Evolutionary conservation across 2,888 invertebrate species (phyloP).

Genomic region (Coelogynopora nodosa): DNA sequence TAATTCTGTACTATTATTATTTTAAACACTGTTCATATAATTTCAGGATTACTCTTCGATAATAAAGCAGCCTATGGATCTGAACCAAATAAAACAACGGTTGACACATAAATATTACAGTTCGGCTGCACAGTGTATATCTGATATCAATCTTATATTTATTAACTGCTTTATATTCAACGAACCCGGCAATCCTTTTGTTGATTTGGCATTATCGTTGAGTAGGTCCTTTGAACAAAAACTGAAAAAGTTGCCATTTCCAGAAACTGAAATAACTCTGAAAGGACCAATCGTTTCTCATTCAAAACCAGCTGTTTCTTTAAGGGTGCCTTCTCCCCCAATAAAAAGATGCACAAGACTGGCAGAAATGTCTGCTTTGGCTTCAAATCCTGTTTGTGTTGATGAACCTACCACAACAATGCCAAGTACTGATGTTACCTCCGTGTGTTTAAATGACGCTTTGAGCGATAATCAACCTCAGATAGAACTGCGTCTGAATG

Average conservation of each 20-base stretch:
- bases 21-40: too few species aligned
- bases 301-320: neutral
- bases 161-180: conserved; percentile 33
- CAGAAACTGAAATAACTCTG: neutral
- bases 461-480: neutral
- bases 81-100: neutral
- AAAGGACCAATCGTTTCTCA: neutral
- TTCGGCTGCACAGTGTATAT: neutral
- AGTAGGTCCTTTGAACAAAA: neutral
- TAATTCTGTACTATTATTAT: too few species aligned
- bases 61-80: conserved; percentile 19
- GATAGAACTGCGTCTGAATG: neutral
- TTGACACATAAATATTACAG: conserved; percentile 13
- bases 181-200: conserved; percentile 4
- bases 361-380: too few species aligned
- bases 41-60: conserved; percentile 30
- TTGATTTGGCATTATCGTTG: neutral
- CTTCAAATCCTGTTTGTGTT: too few species aligned
- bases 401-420: too few species aligned
- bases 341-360: too few species aligned
- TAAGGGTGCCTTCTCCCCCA: too few species aligned
- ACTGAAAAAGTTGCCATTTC: neutral
- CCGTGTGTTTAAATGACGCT: neutral
- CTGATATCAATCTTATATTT: conserved; percentile 29
- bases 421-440: too few species aligned